Conservation (phyloP, 2,113 vertebrate species). For the Tichodroma muraria region DNA sequence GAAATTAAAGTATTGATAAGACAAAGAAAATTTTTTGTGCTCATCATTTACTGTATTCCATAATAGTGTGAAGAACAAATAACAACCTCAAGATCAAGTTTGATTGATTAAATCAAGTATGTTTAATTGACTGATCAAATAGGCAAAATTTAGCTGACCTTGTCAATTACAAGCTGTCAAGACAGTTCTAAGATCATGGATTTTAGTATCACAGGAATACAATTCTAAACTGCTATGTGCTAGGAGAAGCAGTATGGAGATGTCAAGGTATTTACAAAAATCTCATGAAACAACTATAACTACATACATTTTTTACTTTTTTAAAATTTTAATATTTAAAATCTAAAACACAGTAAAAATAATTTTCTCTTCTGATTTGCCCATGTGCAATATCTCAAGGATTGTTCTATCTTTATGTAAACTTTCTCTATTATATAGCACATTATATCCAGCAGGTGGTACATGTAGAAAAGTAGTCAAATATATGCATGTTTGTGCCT, state of each 20-base stretch:
- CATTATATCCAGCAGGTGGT: neutral
- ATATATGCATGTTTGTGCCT: neutral
- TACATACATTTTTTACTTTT: fast-evolving
- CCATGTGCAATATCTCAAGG: neutral
- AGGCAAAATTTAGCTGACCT: neutral
- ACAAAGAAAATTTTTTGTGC: neutral
- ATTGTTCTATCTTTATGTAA: neutral
- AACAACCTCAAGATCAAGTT: neutral
- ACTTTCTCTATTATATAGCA: neutral
- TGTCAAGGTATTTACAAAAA: neutral
- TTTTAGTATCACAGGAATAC: neutral
- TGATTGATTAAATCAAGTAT: neutral
- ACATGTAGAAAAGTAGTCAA: neutral
- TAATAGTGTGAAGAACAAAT: neutral
- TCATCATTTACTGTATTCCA: neutral
- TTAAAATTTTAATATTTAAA: neutral
- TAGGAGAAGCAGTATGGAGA: neutral
- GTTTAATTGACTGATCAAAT: neutral
- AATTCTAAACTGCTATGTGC: neutral
- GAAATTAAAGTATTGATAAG: neutral
- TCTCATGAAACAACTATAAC: neutral
- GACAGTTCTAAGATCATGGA: neutral
- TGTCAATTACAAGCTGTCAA: neutral
- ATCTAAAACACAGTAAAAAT: neutral
- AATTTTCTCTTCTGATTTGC: neutral